Base-by-base conservation (phyloP, 2,797 vertebrate species). In the Semotilus atromaculatus region DNA sequence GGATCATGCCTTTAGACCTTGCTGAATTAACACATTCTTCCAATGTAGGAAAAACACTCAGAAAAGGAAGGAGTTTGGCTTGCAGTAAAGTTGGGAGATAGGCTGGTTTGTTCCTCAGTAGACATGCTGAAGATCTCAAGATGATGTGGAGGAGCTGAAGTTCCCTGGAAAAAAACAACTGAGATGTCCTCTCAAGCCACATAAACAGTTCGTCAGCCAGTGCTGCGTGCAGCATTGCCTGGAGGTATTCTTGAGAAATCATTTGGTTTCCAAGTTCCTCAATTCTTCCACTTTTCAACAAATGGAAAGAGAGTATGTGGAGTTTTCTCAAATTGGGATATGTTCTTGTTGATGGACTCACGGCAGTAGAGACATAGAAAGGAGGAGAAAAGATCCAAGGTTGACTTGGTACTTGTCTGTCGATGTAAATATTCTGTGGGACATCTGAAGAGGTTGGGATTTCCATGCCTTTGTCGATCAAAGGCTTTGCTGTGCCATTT, bases 251-350 rank as follows among this genome's bases (percentile, higher is more conserved):
- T 2, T 91, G 84, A 43, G 92, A 94, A 91, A 94, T 91, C 58
- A 96, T 82, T 64, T 95, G 55, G 1, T 10, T n/a, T 83, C 85
- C 80, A 66, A 94, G 88, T 34, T 92, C 93, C 34, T 92, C 88
- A 85, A 91, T 86, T 79, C 88, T 92, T n/a, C 87, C 85, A 70
- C 94, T 93, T 84, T 92, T 84, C 83, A 86, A 90, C 51, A 97
- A 88, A 87, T 96, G 96, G 91, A 93, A 92, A 0, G 93, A 93
- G 55, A 97, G 80, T 64, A 96, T 95, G 29, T 92, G 29, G 29
- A 95, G 80, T 88, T 94, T 95, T 80, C 93, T 95, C 31, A 92
- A 40, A 84, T 95, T 94, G 18, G 91, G 86, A 11, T 7, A 74
- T 16, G 87, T 71, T 14, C 1, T 26, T 29, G 82, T 77, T 81